Base-by-base conservation (phyloP, 2,113 vertebrate species). In the Zosterops hypoxanthus region DNA sequence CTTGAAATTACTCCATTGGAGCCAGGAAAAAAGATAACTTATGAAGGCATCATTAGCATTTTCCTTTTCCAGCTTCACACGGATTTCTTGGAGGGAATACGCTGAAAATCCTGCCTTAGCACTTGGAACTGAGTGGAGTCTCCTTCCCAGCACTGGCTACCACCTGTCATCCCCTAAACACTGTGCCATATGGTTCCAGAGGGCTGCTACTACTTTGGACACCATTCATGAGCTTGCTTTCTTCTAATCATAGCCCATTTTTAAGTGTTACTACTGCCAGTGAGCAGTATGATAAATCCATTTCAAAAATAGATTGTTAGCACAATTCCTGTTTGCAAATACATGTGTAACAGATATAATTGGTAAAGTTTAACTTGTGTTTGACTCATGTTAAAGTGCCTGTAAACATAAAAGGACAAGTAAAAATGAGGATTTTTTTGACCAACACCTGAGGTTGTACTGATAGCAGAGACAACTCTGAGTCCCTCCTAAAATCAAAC, bases 151-250 rank as follows among this genome's bases (percentile, higher is more conserved):
- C n/a, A 34, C n/a, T 82, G 82, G 79, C 52, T 90, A 34, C 85
- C 24, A 22, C 63, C 81, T 91, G 92, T 90, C 94, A 69, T 59
- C 70, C 78, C 92, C 90, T 64, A 44, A 79, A 66, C 86, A 50
- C 61, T 49, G 36, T 73, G 81, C 92, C 95, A 93, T 89, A 49
- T 92, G 96, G 56, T 49, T 86, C 73, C 85, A 73, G 82, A 73
- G 75, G 63, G 44, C 44, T 86, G 42, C 9, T 29, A 19, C 68
- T 56, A 2, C 70, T 33, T 2, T 46, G 33, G 41, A 41, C 50
- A 34, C 42, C 31, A 49, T 82, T 95, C 69, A 66, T 47, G 46
- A 59, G 39, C 17, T n/a, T 50, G 65, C 31, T 56, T 75, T 82
- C 55, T 65, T 76, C 31, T 56, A 26, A 16, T 33, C 39, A 20